Evolutionary conservation across 2,113 vertebrate species (phyloP), one percentile per base, ranked within the genome.

Genomic region (Sylvilagus bachmani): DNA sequence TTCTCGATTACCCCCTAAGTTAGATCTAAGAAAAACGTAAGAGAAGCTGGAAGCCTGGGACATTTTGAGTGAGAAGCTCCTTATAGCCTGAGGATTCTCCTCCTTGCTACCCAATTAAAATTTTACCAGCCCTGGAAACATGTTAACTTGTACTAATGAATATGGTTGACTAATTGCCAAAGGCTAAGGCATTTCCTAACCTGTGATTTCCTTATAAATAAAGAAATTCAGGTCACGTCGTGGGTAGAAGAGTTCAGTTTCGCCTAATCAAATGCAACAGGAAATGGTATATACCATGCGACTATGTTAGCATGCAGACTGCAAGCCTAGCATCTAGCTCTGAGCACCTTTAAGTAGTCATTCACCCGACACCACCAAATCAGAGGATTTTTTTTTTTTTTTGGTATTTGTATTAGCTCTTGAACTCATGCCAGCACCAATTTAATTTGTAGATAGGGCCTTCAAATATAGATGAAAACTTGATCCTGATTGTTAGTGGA

Each of bases 1-100:
- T 93, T 94, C 95, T 91, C 64, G 33, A 90, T 97, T 95, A 96
- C 27, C 31, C 29, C 19, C 33, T 3, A 80, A 80, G 91, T 94
- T 81, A 86, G 69, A 93, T 53, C 83, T 71, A 87, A 95, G 74
- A 17, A 86, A 71, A 77, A 84, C 31, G 11, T 84, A 64, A 73
- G 79, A 96, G 90, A 84, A 84, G 44, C 22, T 92, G 31, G 51
- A 95, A 61, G n/a, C 24, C 90, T 89, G 79, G 77, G 70, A 78
- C 31, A 49, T 64, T 66, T 55, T 31, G 64, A 92, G 74, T 1
- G 13, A 58, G 33, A 75, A 86, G 69, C 22, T 58, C 55, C 31
- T 88, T 90, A 44, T 25, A 70, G 21, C 17, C 36, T 55, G 44
- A 62, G 5, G 51, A 69, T 69, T 86, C 55, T n/a, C 22, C n/a